Base-by-base conservation (phyloP, 1,140 invertebrate genomes). In the Megalonaias nervosa region DNA sequence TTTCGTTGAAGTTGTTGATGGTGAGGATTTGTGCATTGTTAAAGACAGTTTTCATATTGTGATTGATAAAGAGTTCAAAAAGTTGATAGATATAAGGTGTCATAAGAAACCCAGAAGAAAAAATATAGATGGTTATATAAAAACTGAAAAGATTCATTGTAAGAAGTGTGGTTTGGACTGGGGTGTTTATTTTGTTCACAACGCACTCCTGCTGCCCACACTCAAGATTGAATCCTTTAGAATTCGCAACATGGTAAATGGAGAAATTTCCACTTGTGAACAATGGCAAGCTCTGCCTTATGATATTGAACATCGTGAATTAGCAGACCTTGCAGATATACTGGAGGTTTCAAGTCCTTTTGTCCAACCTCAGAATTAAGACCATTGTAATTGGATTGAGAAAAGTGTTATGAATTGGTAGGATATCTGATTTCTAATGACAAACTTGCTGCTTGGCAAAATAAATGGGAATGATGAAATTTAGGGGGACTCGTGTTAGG, bases 121-220 rank as follows among this genome's bases (percentile, higher is more conserved):
- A 73, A 72, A 26, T 58, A 78, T 55, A 48, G 38, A 48, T 48
- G 70, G 71, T 1, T 55, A 69, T 2, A 56, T 61, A 31, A 78
- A 73, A 55, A 78, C 73, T 58, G 61, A 62, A 23, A 78, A 73
- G 58, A 78, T 78, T 71, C 68, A 56, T 58, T 78, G 76, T 26
- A 78, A 78, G 48, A 73, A 74, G 23, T 78, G 76, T 38, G 56
- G 64, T 4, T 31, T 73, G 26, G 76, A 78, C 56, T 78, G 71
- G 76, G 76, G 76, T 6, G 69, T 78, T 58, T 61, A 73, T 57
- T 59, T 62, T 13, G 58, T 56, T 16, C n/a, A 67, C 16, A 67
- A 74, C 57, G 57, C 60, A 6, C 11, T 68, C 38, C 65, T 68
- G 0, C 69, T 58, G n/a, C 60, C 26, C 16, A 74, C 68, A 16